A percentile compares a stretch with the other conserved stretches of the same genome.
Conservation (phyloP, 1,140 invertebrate species). For the Cotesia typhae region DNA sequence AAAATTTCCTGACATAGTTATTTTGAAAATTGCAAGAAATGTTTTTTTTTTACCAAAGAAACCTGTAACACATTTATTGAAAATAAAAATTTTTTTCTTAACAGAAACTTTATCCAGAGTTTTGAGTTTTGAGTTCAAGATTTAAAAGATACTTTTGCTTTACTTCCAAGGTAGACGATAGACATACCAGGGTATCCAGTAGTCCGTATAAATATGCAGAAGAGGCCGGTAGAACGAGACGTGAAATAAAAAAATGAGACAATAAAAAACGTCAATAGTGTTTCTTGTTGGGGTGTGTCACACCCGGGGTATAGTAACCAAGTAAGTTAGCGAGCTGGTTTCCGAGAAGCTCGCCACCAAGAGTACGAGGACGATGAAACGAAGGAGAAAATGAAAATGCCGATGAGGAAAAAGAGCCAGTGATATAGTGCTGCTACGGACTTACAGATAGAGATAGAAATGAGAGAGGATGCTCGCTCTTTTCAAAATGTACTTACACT, state of each 20-base stretch:
- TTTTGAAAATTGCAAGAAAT: no score
- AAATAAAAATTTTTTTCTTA: no score
- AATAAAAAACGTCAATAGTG: conserved; percentile 62
- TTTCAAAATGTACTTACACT: conserved; percentile 63
- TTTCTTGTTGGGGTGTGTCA: conserved; percentile 55
- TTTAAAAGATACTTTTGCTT: no score
- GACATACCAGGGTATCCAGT: conserved; percentile 51
- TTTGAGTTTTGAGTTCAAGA: no score
- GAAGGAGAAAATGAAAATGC: conserved; percentile 16
- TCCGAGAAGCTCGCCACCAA: conserved; percentile 44
- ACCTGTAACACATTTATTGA: no score
- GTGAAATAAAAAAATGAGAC: conserved; percentile 56
- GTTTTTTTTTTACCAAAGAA: no score
- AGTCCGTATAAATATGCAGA: conserved; percentile 60
- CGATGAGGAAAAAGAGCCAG: conserved; percentile 7
- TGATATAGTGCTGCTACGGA: conserved; percentile 29
- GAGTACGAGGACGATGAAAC: conserved; percentile 41
- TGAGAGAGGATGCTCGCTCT: conserved; percentile 34
- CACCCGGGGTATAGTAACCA: conserved; percentile 29
- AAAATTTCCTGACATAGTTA: no score
- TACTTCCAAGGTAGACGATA: conserved; percentile 15
- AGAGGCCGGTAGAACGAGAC: conserved; percentile 52
- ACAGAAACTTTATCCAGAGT: no score
- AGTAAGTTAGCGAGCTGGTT: conserved; percentile 29
- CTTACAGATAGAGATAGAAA: conserved; percentile 4